These are phyloP conservation scores for Megalops atlanticus DNA, from an alignment of 2,113 vertebrate genomes.

Conservation along the genomic window DNA sequence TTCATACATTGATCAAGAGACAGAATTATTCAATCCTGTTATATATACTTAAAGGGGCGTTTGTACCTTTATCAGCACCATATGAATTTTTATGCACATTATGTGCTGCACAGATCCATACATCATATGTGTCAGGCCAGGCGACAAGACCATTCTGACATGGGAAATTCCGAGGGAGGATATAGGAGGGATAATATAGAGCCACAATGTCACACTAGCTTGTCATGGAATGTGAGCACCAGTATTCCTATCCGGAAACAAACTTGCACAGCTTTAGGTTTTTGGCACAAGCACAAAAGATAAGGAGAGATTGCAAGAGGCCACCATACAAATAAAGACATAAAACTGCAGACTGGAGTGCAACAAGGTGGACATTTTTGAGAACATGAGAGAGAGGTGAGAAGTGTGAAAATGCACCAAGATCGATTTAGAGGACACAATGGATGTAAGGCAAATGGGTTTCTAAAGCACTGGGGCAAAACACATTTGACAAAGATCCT, in stretches of 20 bases:
- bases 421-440: background rate
- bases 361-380: background rate
- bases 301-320: slow-evolving; percentile 29
- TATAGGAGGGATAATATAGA: slow-evolving; percentile 56
- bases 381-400: background rate
- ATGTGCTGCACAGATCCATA: slow-evolving; percentile 46
- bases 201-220: slow-evolving; percentile 48
- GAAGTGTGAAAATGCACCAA: background rate
- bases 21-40: no score
- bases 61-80: no score
- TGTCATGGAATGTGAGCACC: slow-evolving; percentile 47
- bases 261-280: slow-evolving; percentile 36
- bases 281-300: slow-evolving; percentile 38
- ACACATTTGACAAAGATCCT: background rate
- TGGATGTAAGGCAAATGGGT: background rate
- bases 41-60: no score
- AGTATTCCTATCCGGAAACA: slow-evolving; percentile 56
- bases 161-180: slow-evolving; percentile 52
- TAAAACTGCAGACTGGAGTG: background rate
- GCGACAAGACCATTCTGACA: slow-evolving; percentile 40
- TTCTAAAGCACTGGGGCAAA: background rate
- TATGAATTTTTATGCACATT: no score
- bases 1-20: no score
- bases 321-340: background rate
- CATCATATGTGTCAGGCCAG: slow-evolving; percentile 50